phyloP scores from a whole-genome alignment of 2,888 invertebrate species.

The Apamea sordens region DNA sequence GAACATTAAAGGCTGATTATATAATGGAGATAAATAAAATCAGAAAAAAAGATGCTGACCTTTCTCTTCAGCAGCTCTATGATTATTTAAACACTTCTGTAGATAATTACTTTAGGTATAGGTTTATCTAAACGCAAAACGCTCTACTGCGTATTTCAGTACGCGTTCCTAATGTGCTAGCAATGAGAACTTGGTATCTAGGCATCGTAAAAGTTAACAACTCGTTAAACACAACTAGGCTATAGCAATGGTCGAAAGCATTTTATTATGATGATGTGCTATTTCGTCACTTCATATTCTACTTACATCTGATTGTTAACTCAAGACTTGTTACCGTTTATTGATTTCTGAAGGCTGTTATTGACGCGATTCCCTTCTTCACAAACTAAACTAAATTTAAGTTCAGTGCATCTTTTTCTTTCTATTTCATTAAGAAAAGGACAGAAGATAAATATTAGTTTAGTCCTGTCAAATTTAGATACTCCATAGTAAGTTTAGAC shows the following conservation, averaged over 20 bases:
- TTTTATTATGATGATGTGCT: conserved; percentile 41
- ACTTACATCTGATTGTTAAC: conserved; percentile 31
- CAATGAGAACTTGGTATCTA: conserved; percentile 23
- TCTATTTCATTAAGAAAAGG: too few species aligned
- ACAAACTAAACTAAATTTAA: too few species aligned
- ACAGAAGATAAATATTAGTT: too few species aligned
- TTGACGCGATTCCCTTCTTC: too few species aligned
- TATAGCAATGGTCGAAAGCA: conserved; percentile 22
- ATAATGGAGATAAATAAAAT: too few species aligned
- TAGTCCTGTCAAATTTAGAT: too few species aligned
- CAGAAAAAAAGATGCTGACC: too few species aligned
- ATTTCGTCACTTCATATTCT: conserved; percentile 36
- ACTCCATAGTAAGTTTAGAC: too few species aligned
- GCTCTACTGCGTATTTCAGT: background rate
- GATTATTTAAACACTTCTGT: background rate
- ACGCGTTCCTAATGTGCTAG: background rate
- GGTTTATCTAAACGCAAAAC: conserved; percentile 1
- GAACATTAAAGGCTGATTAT: too few species aligned
- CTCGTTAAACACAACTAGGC: conserved; percentile 37
- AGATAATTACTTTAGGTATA: background rate
- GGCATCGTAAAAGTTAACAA: conserved; percentile 46
- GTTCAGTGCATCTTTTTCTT: too few species aligned
- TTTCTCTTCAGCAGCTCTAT: too few species aligned
- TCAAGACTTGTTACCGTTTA: conserved; percentile 36
- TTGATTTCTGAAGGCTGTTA: conserved; percentile 30